A percentile compares a stretch with the other conserved stretches of the same genome.
Evolutionary conservation across 92 coral and sea anemone genomes (phyloP).

Genomic region (Bergia puertoricense): DNA sequence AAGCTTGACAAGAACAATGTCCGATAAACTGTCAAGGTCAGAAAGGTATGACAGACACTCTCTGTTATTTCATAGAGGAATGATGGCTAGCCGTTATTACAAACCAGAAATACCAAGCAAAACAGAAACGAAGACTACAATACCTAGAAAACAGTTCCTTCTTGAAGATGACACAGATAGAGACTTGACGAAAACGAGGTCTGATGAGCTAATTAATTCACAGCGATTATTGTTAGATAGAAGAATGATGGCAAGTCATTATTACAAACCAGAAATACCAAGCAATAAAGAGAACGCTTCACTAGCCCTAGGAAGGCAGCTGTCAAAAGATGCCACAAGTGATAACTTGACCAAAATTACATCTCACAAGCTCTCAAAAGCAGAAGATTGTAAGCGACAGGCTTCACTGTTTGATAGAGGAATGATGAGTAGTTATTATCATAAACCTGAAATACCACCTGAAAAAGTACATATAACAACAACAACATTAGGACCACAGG

Average conservation of each 20-base stretch:
- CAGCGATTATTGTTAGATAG: background rate
- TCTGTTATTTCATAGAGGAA: background rate
- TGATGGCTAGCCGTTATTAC: background rate
- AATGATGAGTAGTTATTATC: background rate
- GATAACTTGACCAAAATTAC: background rate
- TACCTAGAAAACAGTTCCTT: background rate
- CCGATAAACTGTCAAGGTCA: background rate
- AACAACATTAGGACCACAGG: background rate
- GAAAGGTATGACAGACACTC: background rate
- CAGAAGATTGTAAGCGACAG: background rate
- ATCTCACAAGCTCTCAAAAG: background rate
- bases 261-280: conserved; percentile 4
- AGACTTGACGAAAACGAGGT: background rate
- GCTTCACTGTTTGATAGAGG: background rate
- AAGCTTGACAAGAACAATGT: background rate
- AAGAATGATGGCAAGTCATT: conserved; percentile 27
- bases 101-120: background rate
- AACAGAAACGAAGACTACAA: background rate
- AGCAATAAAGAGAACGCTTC: background rate
- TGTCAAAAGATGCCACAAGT: background rate
- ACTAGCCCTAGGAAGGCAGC: background rate
- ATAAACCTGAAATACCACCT: background rate
- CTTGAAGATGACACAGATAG: background rate
- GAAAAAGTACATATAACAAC: background rate
- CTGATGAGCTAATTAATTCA: background rate